phyloP scores from a whole-genome alignment of 1,140 invertebrate species.

The Acromyrmex echinatior region DNA sequence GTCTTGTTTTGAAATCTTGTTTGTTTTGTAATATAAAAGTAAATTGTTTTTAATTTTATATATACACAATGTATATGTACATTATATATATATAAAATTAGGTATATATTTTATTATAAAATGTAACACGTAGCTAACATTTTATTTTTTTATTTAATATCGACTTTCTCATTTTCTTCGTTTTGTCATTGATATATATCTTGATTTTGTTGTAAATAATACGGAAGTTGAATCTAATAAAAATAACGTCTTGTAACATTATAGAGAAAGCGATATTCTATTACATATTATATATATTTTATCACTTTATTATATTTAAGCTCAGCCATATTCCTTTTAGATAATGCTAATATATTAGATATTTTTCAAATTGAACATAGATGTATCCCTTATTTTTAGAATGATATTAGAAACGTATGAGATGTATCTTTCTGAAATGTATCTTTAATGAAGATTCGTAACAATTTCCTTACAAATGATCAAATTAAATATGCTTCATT shows the following conservation, averaged over 20 bases:
- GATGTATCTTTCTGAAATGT: conserved; percentile 24
- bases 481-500: conserved; percentile 21
- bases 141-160: background rate
- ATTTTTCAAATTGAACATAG: conserved; percentile 42
- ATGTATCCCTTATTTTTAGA: conserved; percentile 35
- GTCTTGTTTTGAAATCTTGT: conserved; percentile 10
- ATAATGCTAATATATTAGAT: conserved; percentile 42
- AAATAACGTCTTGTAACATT: conserved; percentile 35
- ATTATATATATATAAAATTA: conserved; percentile 10
- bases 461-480: conserved; percentile 24
- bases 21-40: conserved; percentile 36
- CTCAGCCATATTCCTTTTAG: conserved; percentile 40
- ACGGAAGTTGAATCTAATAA: conserved; percentile 29
- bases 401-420: conserved; percentile 31
- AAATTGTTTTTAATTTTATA: conserved; percentile 29
- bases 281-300: conserved; percentile 37
- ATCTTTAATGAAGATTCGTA: conserved; percentile 10
- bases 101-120: conserved; percentile 35
- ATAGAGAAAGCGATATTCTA: conserved; percentile 25
- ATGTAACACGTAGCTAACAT: background rate
- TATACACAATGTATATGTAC: background rate
- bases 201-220: conserved; percentile 38
- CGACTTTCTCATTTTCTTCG: background rate
- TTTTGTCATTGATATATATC: conserved; percentile 32
- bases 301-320: conserved; percentile 46